These are phyloP conservation scores for Parotocinclus haroldoi DNA, from an alignment of 2,797 vertebrate species.

Conservation along the genomic window DNA sequence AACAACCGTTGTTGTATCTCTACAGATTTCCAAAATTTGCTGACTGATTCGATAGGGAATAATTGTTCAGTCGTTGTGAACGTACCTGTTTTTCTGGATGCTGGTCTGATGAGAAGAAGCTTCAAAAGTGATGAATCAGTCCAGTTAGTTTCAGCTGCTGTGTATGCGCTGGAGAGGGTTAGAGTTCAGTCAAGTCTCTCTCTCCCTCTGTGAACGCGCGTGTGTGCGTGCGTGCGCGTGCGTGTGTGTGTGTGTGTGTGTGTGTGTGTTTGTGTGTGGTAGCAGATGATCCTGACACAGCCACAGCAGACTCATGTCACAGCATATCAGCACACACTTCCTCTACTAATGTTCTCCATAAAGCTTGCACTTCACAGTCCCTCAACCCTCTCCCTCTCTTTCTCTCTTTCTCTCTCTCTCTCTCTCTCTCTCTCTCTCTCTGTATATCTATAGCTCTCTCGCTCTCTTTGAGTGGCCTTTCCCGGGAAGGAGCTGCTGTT, in stretches of 20 bases:
- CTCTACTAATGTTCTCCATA: constrained; percentile 11
- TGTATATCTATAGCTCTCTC: constrained; percentile 8
- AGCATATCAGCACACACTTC: constrained; percentile 3
- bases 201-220: not conserved
- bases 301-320: constrained; percentile 14
- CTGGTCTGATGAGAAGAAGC: too few relatives aligned
- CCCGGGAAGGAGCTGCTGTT: constrained; percentile 20
- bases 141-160: too few relatives aligned
- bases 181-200: too few relatives aligned
- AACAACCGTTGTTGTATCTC: too few relatives aligned
- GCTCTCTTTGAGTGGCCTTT: constrained; percentile 30
- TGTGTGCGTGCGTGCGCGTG: constrained; percentile 19
- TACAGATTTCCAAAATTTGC: too few relatives aligned
- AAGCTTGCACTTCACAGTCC: not conserved
- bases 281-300: constrained; percentile 13
- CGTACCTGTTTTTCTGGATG: too few relatives aligned
- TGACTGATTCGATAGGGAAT: too few relatives aligned
- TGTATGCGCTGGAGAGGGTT: too few relatives aligned
- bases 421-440: not conserved
- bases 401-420: constrained; percentile 9
- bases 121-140: too few relatives aligned
- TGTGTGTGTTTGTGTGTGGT: constrained; percentile 19
- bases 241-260: constrained; percentile 10
- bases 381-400: constrained; percentile 7
- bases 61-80: too few relatives aligned